Evolutionary conservation across 2,888 invertebrate genomes (phyloP).

Genomic region (Eupithecia exiguata): DNA sequence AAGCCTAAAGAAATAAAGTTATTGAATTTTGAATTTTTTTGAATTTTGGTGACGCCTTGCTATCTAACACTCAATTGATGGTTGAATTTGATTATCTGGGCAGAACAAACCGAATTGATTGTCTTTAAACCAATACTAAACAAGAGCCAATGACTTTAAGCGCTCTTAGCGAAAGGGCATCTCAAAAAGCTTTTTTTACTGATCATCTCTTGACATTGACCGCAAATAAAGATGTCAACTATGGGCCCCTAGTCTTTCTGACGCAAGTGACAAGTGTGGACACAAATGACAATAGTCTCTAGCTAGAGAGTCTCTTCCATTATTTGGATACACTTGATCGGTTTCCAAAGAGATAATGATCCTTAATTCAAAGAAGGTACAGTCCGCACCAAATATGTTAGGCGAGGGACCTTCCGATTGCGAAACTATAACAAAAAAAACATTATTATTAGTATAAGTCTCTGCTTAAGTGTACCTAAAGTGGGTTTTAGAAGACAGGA

Average conservation of each 20-base stretch:
- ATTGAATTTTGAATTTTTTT: too few species aligned
- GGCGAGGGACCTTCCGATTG: background rate
- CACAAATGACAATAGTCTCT: background rate
- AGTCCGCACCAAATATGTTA: constrained; percentile 6
- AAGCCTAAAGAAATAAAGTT: too few species aligned
- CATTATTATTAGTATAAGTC: background rate
- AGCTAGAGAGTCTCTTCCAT: constrained; percentile 6
- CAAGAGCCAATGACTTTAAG: background rate
- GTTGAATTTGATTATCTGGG: background rate
- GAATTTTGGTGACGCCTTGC: background rate
- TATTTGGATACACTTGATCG: constrained; percentile 23
- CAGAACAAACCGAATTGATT: background rate
- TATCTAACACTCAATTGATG: background rate
- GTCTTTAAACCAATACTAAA: background rate
- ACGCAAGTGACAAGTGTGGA: background rate
- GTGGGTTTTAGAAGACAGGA: background rate
- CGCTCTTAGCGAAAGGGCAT: background rate
- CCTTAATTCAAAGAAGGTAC: constrained; percentile 21
- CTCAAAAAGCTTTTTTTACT: background rate
- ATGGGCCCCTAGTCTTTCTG: background rate
- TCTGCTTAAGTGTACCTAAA: background rate
- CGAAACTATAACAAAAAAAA: background rate
- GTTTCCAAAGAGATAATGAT: constrained; percentile 29
- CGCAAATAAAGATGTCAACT: constrained; percentile 1
- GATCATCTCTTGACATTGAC: background rate